Base-by-base conservation (phyloP, 2,113 vertebrate genomes). In the Elaphurus davidianus region DNA sequence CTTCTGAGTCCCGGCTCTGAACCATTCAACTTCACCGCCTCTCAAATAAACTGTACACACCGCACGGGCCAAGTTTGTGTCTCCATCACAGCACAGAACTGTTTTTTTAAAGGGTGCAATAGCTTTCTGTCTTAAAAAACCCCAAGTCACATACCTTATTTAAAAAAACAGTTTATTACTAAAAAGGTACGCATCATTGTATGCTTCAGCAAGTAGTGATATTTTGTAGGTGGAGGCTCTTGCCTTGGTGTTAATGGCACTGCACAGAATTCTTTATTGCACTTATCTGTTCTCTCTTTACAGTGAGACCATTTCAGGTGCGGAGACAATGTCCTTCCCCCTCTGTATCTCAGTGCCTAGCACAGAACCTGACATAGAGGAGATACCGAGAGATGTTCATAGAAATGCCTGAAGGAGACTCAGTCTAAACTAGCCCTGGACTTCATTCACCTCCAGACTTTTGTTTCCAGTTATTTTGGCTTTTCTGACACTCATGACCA, bases 51-150 rank as follows among this genome's bases (percentile, higher is more conserved):
- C 0, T 3, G n/a, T 1, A 11, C 27, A 17, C 12, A 14, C 7
- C 33, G 33, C 50, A 4, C 0, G 1, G 2, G 2, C 33, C 62
- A 2, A 33, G 23, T 28, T 8, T 30, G 36, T 3, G 4, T 36
- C 55, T 43, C 60, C 10, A 3, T 23, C 4, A 9, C 13, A 52
- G 52, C 5, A 5, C 33, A 6, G 25, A 27, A n/a, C 60, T 94
- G 62, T 45, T 83, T 52, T 23, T 76, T 43, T 6, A 7, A 14
- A 43, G 36, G 13, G 71, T 40, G 23, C 21, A 76, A 43, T 7
- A 76, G 71, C 36, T 27, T 76, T 76, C 21, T 43, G 36, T 43
- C 71, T 76, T 76, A 76, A 76, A 76, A 76, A 43, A 25, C 36
- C 71, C 0, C 0, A 76, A 43, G 71, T 25, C 25, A 43, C 36